Evolutionary conservation across 2,113 vertebrate genomes (phyloP).

Genomic region (Uropsilus gracilis): DNA sequence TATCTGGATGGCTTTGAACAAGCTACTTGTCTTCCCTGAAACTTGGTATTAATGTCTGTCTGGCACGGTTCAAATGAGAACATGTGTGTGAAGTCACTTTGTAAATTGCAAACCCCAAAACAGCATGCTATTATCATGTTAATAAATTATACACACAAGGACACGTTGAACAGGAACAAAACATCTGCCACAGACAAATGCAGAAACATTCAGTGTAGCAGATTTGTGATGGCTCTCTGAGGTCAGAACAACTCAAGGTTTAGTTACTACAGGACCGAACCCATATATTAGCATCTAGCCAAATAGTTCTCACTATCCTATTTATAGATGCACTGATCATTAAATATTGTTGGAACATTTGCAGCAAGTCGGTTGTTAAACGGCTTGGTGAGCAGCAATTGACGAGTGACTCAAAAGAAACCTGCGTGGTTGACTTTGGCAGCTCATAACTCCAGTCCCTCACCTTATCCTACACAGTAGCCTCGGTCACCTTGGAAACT

Average conservation of each 20-base stretch:
- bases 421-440: slow-evolving; percentile 24
- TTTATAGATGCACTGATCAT: slow-evolving; percentile 65
- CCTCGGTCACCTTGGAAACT: slow-evolving; percentile 75
- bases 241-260: slow-evolving; percentile 70
- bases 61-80: slow-evolving; percentile 1
- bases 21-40: neutral
- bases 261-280: slow-evolving; percentile 41
- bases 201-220: neutral
- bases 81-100: neutral
- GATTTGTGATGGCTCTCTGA: slow-evolving; percentile 62
- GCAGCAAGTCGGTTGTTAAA: slow-evolving; percentile 33
- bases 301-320: slow-evolving; percentile 34
- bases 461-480: slow-evolving; percentile 47
- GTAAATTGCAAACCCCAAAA: slow-evolving; percentile 49
- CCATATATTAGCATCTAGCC: slow-evolving; percentile 63
- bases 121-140: slow-evolving; percentile 58
- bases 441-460: slow-evolving; percentile 66
- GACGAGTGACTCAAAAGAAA: slow-evolving; percentile 6
- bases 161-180: neutral
- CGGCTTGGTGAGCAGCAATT: neutral
- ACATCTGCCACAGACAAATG: neutral
- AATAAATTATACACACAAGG: slow-evolving; percentile 69
- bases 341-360: slow-evolving; percentile 48
- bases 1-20: neutral
- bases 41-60: neutral